A percentile compares a stretch with the other conserved stretches of the same genome.
Conservation (phyloP, 2,113 vertebrate genomes). For the Caranx ignobilis region DNA sequence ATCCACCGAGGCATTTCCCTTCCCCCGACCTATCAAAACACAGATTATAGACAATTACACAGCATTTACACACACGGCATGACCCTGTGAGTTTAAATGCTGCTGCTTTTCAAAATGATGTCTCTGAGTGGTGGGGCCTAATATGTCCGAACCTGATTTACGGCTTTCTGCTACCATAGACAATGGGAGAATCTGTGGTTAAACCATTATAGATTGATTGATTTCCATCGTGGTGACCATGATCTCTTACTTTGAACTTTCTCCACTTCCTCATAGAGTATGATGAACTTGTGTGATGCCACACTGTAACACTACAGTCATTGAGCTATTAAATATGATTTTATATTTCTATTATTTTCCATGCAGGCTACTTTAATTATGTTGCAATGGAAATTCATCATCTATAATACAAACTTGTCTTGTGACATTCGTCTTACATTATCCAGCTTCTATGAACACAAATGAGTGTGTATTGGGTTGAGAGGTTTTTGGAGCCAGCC, state of each 20-base stretch:
- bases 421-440: too few relatives aligned
- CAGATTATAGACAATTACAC: neutral
- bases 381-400: too few relatives aligned
- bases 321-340: too few relatives aligned
- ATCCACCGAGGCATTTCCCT: neutral
- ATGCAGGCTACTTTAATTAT: too few relatives aligned
- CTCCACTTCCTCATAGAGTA: neutral
- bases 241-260: neutral
- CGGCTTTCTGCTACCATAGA: neutral
- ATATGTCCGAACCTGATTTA: neutral
- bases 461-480: too few relatives aligned
- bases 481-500: too few relatives aligned
- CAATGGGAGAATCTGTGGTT: neutral
- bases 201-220: neutral
- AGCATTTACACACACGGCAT: neutral
- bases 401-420: too few relatives aligned
- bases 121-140: neutral
- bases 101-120: neutral
- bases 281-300: neutral
- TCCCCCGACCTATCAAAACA: neutral
- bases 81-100: neutral
- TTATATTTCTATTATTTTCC: too few relatives aligned
- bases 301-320: too few relatives aligned
- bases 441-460: too few relatives aligned
- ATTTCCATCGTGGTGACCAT: neutral